These are phyloP conservation scores for Smittia aterrima DNA, from an alignment of 2,888 invertebrate species.

Conservation along the genomic window DNA sequence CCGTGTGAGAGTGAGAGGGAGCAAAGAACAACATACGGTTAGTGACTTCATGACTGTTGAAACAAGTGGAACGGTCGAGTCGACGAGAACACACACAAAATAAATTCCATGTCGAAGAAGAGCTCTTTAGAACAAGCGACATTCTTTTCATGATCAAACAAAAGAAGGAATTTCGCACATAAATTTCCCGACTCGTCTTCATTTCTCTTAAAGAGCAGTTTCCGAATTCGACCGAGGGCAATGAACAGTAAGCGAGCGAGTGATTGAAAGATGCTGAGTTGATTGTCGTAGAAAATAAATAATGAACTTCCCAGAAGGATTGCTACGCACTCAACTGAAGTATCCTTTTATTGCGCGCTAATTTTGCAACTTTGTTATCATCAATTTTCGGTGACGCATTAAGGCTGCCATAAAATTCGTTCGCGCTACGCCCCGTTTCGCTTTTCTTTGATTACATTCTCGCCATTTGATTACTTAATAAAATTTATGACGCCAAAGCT, in stretches of 20 bases:
- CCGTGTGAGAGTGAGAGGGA: neutral
- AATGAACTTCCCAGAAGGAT: no score
- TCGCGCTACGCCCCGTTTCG: neutral
- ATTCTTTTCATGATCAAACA: neutral
- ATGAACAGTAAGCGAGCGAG: neutral
- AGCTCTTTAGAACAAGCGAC: conserved; percentile 16
- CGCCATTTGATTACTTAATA: conserved; percentile 2
- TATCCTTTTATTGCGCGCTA: neutral
- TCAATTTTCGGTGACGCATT: neutral
- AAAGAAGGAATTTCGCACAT: conserved; percentile 30
- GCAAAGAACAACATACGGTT: conserved; percentile 26
- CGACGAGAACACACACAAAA: conserved; percentile 10
- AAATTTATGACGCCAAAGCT: neutral
- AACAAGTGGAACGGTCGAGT: conserved; percentile 6
- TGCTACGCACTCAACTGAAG: no score
- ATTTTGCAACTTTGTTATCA: neutral
- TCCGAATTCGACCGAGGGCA: neutral
- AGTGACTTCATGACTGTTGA: conserved; percentile 25
- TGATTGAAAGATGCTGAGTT: neutral
- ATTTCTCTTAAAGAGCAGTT: neutral
- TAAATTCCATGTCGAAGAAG: neutral
- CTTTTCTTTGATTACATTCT: neutral
- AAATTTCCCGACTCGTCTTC: neutral
- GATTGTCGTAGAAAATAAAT: neutral
- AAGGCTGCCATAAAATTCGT: neutral